Percentiles rank a stretch among this genome's conserved stretches.
phyloP scores from a whole-genome alignment of 1,140 invertebrate genomes.

The Drosophila ohnishii region DNA sequence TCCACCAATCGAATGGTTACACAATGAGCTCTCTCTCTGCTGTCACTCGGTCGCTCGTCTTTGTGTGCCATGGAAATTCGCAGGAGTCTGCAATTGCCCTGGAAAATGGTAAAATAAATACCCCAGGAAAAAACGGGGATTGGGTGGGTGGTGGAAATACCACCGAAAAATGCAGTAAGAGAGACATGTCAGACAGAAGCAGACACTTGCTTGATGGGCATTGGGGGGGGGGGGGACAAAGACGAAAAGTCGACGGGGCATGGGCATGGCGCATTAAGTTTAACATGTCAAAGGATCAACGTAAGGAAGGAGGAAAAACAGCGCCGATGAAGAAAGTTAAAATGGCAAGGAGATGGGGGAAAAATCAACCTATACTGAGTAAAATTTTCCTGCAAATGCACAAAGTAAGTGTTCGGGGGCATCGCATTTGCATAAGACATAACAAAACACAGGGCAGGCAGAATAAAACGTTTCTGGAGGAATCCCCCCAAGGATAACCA shows the following conservation, averaged over 20 bases:
- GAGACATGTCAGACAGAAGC: conserved; percentile 56
- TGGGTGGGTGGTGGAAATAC: conserved; percentile 15
- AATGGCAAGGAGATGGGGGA: conserved; percentile 28
- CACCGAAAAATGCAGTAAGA: conserved; percentile 57
- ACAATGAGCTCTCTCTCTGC: conserved; percentile 23
- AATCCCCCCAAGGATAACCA: conserved; percentile 34
- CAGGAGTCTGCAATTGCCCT: conserved; percentile 57
- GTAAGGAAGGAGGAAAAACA: conserved; percentile 21
- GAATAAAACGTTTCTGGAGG: conserved; percentile 63
- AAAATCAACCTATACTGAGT: conserved; percentile 65
- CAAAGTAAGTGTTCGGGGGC: conserved; percentile 38
- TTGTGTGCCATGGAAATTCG: conserved; percentile 44
- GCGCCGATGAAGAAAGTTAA: conserved; percentile 23
- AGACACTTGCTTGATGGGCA: conserved; percentile 35
- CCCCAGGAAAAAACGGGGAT: neutral
- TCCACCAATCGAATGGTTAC: conserved; percentile 51
- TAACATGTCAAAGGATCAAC: conserved; percentile 79
- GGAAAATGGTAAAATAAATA: conserved; percentile 64
- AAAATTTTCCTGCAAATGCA: conserved; percentile 66
- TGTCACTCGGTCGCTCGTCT: conserved; percentile 11
- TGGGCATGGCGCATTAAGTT: conserved; percentile 69
- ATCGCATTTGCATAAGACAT: conserved; percentile 75
- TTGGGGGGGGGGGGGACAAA: neutral
- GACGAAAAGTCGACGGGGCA: conserved; percentile 7
- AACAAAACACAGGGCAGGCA: conserved; percentile 47